These are phyloP conservation scores for Drosophila nigrodunni DNA, from an alignment of 1,140 invertebrate species.

Conservation along the genomic window DNA sequence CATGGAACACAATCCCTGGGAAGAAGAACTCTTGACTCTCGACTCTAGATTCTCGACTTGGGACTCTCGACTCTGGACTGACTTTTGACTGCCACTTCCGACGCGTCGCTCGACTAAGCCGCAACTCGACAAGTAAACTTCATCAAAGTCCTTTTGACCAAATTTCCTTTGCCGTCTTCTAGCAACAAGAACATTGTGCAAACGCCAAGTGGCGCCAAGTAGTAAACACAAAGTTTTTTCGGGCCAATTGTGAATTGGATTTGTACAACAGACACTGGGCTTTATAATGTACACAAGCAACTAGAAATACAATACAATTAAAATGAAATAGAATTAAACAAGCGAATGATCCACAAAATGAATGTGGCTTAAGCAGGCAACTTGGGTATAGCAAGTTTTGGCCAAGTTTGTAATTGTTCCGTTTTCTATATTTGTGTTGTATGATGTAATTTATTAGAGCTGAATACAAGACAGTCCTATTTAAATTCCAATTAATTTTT, in stretches of 20 bases:
- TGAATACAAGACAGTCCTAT: too few relatives aligned
- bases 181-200: neutral
- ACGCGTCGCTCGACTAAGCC: slow-evolving; percentile 16
- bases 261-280: slow-evolving; percentile 50
- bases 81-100: slow-evolving; percentile 52
- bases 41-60: slow-evolving; percentile 14
- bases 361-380: neutral
- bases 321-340: slow-evolving; percentile 45
- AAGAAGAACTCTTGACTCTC: slow-evolving; percentile 45
- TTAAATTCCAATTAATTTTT: too few relatives aligned
- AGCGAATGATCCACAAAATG: neutral
- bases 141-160: slow-evolving; percentile 66
- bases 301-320: slow-evolving; percentile 55
- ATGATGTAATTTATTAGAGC: too few relatives aligned
- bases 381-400: neutral
- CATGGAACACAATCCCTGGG: slow-evolving; percentile 49
- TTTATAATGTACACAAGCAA: slow-evolving; percentile 32
- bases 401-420: slow-evolving; percentile 21
- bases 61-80: slow-evolving; percentile 27
- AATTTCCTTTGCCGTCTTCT: slow-evolving; percentile 62
- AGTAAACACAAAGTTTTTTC: slow-evolving; percentile 60
- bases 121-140: slow-evolving; percentile 47
- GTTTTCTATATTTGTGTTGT: neutral
- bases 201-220: slow-evolving; percentile 36
- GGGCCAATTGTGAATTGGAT: slow-evolving; percentile 70